These are phyloP conservation scores for Amphibalanus amphitrite DNA, from an alignment of 1,140 invertebrate genomes.

Conservation along the genomic window DNA sequence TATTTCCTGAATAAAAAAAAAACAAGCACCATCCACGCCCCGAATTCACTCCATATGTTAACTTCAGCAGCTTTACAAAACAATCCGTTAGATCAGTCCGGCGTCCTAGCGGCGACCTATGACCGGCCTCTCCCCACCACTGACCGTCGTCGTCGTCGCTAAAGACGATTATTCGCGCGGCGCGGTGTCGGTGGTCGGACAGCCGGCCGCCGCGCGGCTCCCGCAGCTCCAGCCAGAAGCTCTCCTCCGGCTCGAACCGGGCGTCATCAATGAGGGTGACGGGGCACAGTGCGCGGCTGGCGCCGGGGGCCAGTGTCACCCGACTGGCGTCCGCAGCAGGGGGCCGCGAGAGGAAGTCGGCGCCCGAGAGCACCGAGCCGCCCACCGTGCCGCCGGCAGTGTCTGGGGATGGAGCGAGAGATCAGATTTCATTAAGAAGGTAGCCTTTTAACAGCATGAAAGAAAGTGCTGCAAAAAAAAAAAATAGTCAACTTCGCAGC, in stretches of 20 bases:
- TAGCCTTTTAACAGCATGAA: too few relatives aligned
- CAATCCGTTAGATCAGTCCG: too few relatives aligned
- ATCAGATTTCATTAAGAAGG: too few relatives aligned
- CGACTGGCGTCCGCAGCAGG: slow-evolving; percentile 20
- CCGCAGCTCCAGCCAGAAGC: slow-evolving; percentile 24
- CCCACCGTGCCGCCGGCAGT: slow-evolving; percentile 24
- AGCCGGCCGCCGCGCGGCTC: slow-evolving; percentile 25
- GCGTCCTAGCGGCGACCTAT: too few relatives aligned
- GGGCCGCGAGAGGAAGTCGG: slow-evolving; percentile 27
- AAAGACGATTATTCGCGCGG: slow-evolving; percentile 20
- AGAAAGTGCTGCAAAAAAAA: too few relatives aligned
- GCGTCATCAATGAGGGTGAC: slow-evolving; percentile 30
- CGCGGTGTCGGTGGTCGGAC: slow-evolving; percentile 19
- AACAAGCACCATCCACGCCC: too few relatives aligned
- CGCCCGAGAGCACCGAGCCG: slow-evolving; percentile 24
- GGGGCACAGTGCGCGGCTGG: slow-evolving; percentile 24
- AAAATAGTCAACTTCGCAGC: too few relatives aligned
- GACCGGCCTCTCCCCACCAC: too few relatives aligned
- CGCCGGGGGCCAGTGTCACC: slow-evolving; percentile 22
- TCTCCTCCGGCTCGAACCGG: slow-evolving; percentile 27
- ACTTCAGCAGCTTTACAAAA: too few relatives aligned
- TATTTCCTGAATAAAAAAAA: too few relatives aligned
- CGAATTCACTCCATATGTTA: too few relatives aligned
- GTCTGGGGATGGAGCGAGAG: too few relatives aligned
- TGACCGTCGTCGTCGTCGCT: slow-evolving; percentile 27